Conservation (phyloP, 2,888 invertebrate species). For the Metacarcinus magister region DNA sequence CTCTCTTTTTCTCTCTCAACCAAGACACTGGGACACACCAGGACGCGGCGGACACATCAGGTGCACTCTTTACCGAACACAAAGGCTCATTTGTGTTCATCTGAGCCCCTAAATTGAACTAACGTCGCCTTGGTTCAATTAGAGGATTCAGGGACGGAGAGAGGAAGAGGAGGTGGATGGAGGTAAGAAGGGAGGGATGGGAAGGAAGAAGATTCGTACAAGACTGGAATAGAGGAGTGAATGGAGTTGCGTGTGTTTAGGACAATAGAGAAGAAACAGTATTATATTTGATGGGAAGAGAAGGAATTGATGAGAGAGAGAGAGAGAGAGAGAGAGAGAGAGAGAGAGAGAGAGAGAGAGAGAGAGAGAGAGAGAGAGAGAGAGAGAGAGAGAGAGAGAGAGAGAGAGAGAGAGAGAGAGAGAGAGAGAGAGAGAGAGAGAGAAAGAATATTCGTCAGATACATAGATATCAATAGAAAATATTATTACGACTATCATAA, state of each 20-base stretch:
- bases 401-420: neutral
- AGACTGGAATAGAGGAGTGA: neutral
- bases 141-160: neutral
- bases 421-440: constrained; percentile 2
- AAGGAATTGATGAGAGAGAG: neutral
- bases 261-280: neutral
- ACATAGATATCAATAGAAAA: neutral
- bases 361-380: neutral
- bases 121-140: neutral
- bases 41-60: neutral
- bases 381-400: neutral
- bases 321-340: constrained; percentile 13
- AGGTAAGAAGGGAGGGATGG: neutral
- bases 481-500: neutral
- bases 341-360: neutral
- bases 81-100: constrained; percentile 10
- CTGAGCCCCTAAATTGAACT: constrained; percentile 40
- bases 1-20: neutral
- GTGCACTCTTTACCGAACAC: neutral
- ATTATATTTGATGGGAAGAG: neutral
- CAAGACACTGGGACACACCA: neutral
- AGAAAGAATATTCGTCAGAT: neutral
- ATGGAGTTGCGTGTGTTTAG: no score
- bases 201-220: neutral
- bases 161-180: neutral